Base-by-base conservation (phyloP, 2,888 invertebrate species). In the Ennomos erosarius region DNA sequence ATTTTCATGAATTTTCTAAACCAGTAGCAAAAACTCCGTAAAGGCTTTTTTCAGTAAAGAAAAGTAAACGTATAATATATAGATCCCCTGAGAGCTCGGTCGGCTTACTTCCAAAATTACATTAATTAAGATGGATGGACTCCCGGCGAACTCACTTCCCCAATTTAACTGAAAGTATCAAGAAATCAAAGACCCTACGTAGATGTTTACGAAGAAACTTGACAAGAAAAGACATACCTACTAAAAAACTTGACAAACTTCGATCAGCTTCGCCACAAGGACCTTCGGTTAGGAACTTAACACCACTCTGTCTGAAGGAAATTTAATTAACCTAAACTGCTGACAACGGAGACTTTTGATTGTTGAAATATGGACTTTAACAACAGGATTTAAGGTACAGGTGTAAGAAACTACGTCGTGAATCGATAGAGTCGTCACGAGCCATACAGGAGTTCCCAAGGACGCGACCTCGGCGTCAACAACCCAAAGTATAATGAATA, bases 341-440 rank as follows among this genome's bases (percentile, higher is more conserved):
- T 53, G 47, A 53, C 48, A 45, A 33, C 34, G 9, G 13, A 47
- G 16, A 16, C n/a, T 39, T 10, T 36, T 40, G 10, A 9, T 34
- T 10, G 37, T 42, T 59, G 50, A 42, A 63, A 63, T 64, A 47
- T 65, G 9, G 40, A 56, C 55, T 59, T 38, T 69, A 59, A 42
- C n/a, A n/a, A 61, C 2, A 33, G 6, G 50, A 9, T 43, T 39
- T 67, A 64, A 63, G 50, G 56, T 42, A 26, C 44, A 59, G 50
- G 49, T 34, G 44, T 59, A 52, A 43, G 48, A 46, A 64, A 65
- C 50, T 61, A 63, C 69, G 57, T 57, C 58, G 54, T 68, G 62
- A 65, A 75, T 76, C 76, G 69, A 74, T 76, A 59, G 59, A 59
- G 59, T 63, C 49, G 66, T 66, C 66, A 68, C 65, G 67, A 59